Evolutionary conservation across 2,797 vertebrate genomes (phyloP).

Genomic region (Oreochromis grahami): DNA sequence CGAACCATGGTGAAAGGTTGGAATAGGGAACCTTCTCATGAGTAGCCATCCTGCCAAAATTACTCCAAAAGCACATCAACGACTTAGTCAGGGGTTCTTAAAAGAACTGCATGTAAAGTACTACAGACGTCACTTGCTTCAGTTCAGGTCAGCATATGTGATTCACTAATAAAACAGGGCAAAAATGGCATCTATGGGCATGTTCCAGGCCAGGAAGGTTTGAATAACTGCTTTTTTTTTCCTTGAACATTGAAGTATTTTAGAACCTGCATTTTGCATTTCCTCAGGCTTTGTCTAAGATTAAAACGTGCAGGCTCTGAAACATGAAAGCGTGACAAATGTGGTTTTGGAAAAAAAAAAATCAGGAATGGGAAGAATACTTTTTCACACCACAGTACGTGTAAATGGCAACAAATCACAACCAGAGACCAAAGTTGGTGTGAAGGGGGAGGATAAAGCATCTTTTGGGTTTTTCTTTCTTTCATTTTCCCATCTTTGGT

Average conservation of each 20-base stretch:
- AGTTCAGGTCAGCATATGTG: background rate
- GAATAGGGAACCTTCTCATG: background rate
- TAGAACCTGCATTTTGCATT: background rate
- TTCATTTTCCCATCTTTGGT: background rate
- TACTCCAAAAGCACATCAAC: background rate
- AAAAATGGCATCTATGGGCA: background rate
- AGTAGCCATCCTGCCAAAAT: background rate
- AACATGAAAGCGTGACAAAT: background rate
- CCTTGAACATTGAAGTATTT: background rate
- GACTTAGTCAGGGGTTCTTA: background rate
- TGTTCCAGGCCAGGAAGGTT: background rate
- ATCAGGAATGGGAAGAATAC: background rate
- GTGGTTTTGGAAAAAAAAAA: background rate
- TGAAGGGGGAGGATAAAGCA: constrained; percentile 21
- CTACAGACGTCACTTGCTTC: background rate
- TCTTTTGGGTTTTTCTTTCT: constrained; percentile 34
- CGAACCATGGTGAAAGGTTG: background rate
- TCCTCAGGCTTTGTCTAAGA: background rate
- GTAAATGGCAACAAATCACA: constrained; percentile 57
- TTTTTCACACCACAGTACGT: background rate
- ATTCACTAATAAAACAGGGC: background rate
- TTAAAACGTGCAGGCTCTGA: background rate
- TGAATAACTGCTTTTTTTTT: background rate
- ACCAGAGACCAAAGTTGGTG: constrained; percentile 87
- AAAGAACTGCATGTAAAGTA: background rate